Base-by-base conservation (phyloP, 2,888 invertebrate genomes). In the Lacanobia wlatinum region DNA sequence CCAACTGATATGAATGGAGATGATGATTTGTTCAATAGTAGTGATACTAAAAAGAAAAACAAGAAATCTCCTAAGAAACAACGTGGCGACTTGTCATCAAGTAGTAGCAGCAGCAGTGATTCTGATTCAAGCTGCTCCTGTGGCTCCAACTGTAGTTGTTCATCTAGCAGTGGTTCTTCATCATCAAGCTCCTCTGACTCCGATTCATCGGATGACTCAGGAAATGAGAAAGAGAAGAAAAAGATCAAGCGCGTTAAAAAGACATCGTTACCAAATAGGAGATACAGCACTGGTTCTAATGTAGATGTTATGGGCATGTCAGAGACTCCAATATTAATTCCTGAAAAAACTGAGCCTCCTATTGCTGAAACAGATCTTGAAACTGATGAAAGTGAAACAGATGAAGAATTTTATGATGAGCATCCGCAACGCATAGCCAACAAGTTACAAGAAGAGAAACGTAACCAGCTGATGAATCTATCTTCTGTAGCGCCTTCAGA, bases 401-500 rank as follows among this genome's bases (percentile, higher is more conserved):
- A 98, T 91, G 98, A 98, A 94, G 98, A 98, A 85, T 98, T 98
- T 92, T 98, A 98, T 90, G 98, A 98, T 90, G 97, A 98, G 87
- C 97, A 98, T 92, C 98, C 98, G 0, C 98, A 98, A 86, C 96
- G 96, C 87, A 92, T 98, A 76, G 98, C 98, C 2, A 97, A 97
- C 82, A 98, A 98, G 90, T 86, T 98, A 68, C 91, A 98, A 62
- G 97, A 97, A 16, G 98, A 98, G 88, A 98, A 98, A 90, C 97
- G 98, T 6, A 97, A 97, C 84, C 97, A 97, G 81, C 90, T 98
- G 68, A 91, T 98, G 89, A 93, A 97, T 65, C 91, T 97, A 46
- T 97, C 97, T 1, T 96, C 97, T 3, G 96, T 97, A 10, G 97
- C 97, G 0, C 97, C 97, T 0, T 96, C 97, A 18, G 96, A 96